Conservation (phyloP, 2,797 vertebrate genomes). For the Liparis tanakae region DNA sequence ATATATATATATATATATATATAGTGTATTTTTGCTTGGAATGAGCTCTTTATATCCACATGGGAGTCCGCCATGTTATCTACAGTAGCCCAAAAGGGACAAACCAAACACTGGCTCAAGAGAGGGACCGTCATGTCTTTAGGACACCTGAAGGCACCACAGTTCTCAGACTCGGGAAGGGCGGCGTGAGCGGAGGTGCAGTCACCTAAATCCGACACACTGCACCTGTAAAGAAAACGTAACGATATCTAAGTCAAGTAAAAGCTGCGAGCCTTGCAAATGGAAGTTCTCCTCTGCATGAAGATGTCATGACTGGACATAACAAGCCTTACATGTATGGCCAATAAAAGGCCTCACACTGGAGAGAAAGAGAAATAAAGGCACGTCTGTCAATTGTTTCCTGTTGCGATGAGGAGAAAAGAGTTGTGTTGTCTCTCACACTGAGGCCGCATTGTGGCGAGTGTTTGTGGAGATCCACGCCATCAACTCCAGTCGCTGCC, state of each 20-base stretch:
- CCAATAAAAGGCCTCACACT: slow-evolving; percentile 13
- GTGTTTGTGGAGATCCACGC: slow-evolving; percentile 35
- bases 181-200: too few species aligned
- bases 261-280: neutral
- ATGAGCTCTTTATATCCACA: too few species aligned
- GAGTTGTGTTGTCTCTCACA: slow-evolving; percentile 52
- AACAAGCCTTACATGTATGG: neutral
- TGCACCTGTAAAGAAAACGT: neutral
- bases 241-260: neutral
- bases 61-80: too few species aligned
- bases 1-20: too few species aligned
- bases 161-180: too few species aligned
- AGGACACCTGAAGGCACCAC: too few species aligned
- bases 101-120: too few species aligned
- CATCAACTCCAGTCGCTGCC: slow-evolving; percentile 48
- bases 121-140: too few species aligned
- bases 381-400: slow-evolving; percentile 41
- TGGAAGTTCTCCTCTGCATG: neutral
- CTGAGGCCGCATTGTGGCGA: slow-evolving; percentile 57
- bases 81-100: too few species aligned
- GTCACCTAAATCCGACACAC: too few species aligned
- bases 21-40: too few species aligned
- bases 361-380: slow-evolving; percentile 18
- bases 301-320: neutral
- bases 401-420: slow-evolving; percentile 60